Base-by-base conservation (phyloP, 2,113 vertebrate species). In the Cyphomyrus discorhynchus region DNA sequence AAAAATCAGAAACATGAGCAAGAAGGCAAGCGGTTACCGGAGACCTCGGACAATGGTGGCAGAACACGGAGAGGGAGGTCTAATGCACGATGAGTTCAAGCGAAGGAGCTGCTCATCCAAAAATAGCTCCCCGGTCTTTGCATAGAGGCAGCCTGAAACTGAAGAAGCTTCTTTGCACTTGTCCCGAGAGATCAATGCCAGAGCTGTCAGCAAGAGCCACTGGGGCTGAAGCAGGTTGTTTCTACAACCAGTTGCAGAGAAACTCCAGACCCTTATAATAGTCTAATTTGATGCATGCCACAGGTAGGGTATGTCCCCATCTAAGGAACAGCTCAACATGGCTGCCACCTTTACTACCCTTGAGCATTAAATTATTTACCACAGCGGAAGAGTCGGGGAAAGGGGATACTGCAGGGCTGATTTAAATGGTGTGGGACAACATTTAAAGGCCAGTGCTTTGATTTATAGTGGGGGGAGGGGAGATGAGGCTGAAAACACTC, bases 171-270 rank as follows among this genome's bases (percentile, higher is more conserved):
- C 93, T 94, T 94, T 94, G 92, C 95, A 95, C 96, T 95, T 96
- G 97, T 93, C 92, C 92, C 0, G 91, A 93, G 94, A 93, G 95
- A 97, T 98, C 97, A 97, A 95, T 97, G 97, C 98, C 97, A 97
- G 39, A 46, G 91, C 91, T 93, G 27, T 53, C 49, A 53, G n/a
- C 50, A 47, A 15, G 0, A 87, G 5, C 24, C 27, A 17, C 47
- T 39, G 46, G 8, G 27, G 4, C 11, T 50, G 50, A 31, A 53
- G 85, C n/a, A 39, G 15, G 15, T 31, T 35, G n/a, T 19, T 87
- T 21, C 49, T 39, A 53, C 27, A 31, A 35, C 27, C 21, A n/a
- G 10, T 19, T 53, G 5, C 31, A 53, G 53, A 13, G 31, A 9
- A n/a, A 39, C 50, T 9, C 82, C 82, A 84, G 8, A 21, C 10